These are phyloP conservation scores for Drosophila kokeensis DNA, from an alignment of 2,888 invertebrate genomes.

Conservation along the genomic window DNA sequence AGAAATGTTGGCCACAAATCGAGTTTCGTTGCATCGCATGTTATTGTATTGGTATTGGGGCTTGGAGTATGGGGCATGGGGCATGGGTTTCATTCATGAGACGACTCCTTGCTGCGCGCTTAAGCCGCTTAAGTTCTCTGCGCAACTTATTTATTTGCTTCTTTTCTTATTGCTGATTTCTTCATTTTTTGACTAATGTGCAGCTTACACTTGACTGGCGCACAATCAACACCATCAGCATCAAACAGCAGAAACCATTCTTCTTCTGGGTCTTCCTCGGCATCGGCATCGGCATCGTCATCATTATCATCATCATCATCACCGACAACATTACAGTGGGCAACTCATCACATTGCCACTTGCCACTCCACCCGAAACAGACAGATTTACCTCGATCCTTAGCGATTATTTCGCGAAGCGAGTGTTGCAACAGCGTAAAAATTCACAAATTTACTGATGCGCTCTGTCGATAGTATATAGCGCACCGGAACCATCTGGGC, in stretches of 20 bases:
- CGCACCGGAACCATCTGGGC: conserved; percentile 10
- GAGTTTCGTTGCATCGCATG: conserved; percentile 47
- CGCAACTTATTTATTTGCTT: conserved; percentile 44
- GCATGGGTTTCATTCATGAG: conserved; percentile 55
- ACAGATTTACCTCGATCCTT: conserved; percentile 34
- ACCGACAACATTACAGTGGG: conserved; percentile 35
- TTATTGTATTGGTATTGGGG: conserved; percentile 16
- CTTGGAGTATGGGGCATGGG: conserved; percentile 1
- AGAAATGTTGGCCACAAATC: conserved; percentile 46
- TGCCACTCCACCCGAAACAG: conserved; percentile 20
- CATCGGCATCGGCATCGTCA: conserved; percentile 51
- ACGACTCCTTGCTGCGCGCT: conserved; percentile 48
- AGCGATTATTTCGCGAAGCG: conserved; percentile 69
- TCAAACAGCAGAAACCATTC: conserved; percentile 31
- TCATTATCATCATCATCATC: conserved; percentile 68
- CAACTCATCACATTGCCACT: conserved; percentile 69
- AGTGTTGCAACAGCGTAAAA: conserved; percentile 75
- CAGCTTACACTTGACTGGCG: conserved; percentile 81
- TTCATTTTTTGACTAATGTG: conserved; percentile 76
- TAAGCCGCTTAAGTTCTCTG: conserved; percentile 76
- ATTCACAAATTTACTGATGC: conserved; percentile 77
- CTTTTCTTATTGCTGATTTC: conserved; percentile 18
- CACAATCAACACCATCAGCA: conserved; percentile 79
- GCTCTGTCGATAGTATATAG: conserved; percentile 58
- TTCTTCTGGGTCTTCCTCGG: conserved; percentile 36